Evolutionary conservation across 2,113 vertebrate genomes (phyloP).

Genomic region (Cavia porcellus): DNA sequence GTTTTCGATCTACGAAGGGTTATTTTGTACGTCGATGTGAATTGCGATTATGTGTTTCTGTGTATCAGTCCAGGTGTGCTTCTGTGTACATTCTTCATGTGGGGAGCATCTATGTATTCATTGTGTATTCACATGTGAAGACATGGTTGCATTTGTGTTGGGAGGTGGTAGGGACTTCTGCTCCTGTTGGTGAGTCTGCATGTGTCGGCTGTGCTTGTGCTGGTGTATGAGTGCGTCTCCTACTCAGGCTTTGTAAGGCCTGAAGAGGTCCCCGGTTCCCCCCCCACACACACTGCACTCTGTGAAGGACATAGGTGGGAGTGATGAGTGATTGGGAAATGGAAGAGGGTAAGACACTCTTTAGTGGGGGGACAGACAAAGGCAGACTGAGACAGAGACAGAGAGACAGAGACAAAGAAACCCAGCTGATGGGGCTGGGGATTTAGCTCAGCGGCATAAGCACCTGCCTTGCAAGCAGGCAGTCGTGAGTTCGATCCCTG

Average conservation of each 20-base stretch:
- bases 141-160: not conserved
- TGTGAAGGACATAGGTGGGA: not conserved
- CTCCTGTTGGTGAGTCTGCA: too few relatives aligned
- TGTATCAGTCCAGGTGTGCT: not conserved
- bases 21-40: not conserved
- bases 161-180: too few relatives aligned
- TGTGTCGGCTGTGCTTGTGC: not conserved
- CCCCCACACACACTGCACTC: not conserved
- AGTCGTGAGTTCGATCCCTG: too few relatives aligned
- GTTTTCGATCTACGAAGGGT: not conserved
- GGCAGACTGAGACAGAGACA: not conserved
- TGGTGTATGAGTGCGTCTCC: not conserved
- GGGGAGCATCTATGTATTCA: not conserved
- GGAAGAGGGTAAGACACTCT: not conserved
- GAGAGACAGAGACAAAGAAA: too few relatives aligned
- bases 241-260: too few relatives aligned
- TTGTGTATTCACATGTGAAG: not conserved
- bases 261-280: not conserved
- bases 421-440: too few relatives aligned
- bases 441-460: too few relatives aligned
- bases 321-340: too few relatives aligned
- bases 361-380: too few relatives aligned
- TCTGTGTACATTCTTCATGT: not conserved
- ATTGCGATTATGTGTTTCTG: not conserved
- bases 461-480: too few relatives aligned